These are phyloP conservation scores for Stegana nigrithorax DNA, from an alignment of 2,888 invertebrate species.

Conservation along the genomic window DNA sequence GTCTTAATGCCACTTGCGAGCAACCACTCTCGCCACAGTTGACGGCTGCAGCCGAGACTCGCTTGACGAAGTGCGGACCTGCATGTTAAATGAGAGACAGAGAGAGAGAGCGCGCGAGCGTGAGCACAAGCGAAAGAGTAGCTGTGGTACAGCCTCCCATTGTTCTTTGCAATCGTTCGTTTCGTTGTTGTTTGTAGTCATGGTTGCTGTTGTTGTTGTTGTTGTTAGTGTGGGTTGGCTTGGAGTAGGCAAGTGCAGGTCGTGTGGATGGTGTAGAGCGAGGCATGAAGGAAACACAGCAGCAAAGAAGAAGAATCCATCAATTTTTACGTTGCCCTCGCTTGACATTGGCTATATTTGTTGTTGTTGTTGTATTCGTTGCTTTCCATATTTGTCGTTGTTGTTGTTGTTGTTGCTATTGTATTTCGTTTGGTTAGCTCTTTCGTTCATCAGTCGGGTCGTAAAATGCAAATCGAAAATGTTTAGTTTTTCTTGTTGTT, in stretches of 20 bases:
- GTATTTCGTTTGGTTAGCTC: slow-evolving; percentile 12
- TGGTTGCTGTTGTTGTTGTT: slow-evolving; percentile 24
- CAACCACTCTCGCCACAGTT: too few relatives aligned
- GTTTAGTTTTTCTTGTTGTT: slow-evolving; percentile 22
- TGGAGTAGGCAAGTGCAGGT: slow-evolving; percentile 20
- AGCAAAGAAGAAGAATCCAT: slow-evolving; percentile 57
- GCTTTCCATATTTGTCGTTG: slow-evolving; percentile 29
- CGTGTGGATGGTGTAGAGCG: neutral
- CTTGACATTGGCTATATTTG: slow-evolving; percentile 45
- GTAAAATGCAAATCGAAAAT: slow-evolving; percentile 64
- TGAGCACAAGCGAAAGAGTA: neutral
- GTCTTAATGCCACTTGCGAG: neutral
- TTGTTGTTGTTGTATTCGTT: neutral
- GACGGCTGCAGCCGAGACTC: too few relatives aligned
- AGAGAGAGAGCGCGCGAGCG: neutral
- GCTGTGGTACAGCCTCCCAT: neutral
- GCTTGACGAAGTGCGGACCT: too few relatives aligned
- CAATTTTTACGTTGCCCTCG: slow-evolving; percentile 61
- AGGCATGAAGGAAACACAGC: neutral
- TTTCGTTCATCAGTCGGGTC: slow-evolving; percentile 21
- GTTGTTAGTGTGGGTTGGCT: slow-evolving; percentile 35
- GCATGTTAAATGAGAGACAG: slow-evolving; percentile 1
- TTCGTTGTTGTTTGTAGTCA: too few relatives aligned
- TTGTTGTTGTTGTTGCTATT: slow-evolving; percentile 49
- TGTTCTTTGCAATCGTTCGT: slow-evolving; percentile 23